These are phyloP conservation scores for Sylvietta virens DNA, from an alignment of 2,113 vertebrate species.

Conservation along the genomic window DNA sequence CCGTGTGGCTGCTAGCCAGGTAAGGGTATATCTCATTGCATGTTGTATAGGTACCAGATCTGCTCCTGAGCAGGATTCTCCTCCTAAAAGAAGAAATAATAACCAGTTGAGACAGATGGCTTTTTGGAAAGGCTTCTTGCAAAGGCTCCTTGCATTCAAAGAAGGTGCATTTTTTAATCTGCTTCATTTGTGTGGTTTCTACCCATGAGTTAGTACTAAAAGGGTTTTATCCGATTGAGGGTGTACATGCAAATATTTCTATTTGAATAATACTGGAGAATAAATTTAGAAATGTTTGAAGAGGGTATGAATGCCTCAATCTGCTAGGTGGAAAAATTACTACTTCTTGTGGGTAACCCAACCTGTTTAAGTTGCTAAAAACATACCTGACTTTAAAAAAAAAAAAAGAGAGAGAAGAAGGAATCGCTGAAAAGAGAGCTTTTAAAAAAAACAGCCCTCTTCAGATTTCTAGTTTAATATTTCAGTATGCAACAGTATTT, in stretches of 20 bases:
- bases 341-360: conserved; percentile 77
- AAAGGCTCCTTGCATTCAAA: neutral
- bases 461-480: conserved; percentile 71
- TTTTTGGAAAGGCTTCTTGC: neutral
- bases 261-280: conserved; percentile 77
- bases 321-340: conserved; percentile 78
- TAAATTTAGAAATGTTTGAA: conserved; percentile 81
- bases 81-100: neutral
- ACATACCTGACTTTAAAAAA: conserved; percentile 61
- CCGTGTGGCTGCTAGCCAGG: neutral
- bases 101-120: neutral
- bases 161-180: conserved; percentile 54
- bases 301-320: conserved; percentile 76
- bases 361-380: conserved; percentile 82
- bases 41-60: neutral
- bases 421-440: conserved; percentile 70
- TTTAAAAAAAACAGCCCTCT: conserved; percentile 64
- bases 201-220: conserved; percentile 46
- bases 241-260: conserved; percentile 76
- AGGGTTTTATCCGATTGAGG: conserved; percentile 62
- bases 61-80: neutral
- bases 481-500: conserved; percentile 73
- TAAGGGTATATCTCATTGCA: neutral
- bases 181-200: conserved; percentile 69
- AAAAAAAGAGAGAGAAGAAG: neutral